Percentiles rank a stretch among this genome's conserved stretches.
Conservation (phyloP, 2,113 vertebrate genomes). For the Cinclus mexicanus region DNA sequence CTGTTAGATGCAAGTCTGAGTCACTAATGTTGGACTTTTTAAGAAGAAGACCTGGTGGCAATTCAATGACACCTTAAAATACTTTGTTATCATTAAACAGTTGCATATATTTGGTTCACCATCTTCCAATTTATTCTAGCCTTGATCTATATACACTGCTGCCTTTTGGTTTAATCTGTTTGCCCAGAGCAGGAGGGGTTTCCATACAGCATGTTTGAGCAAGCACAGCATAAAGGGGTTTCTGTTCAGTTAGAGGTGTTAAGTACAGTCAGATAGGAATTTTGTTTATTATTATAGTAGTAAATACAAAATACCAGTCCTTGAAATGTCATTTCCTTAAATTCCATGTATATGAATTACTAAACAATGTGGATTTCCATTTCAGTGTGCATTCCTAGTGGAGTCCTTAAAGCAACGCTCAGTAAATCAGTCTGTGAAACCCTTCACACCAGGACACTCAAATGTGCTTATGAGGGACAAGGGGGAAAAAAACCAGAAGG, state of each 20-base stretch:
- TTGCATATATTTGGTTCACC: not conserved
- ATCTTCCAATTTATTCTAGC: not conserved
- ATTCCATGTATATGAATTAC: not conserved
- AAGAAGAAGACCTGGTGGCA: not conserved
- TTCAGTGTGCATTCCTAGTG: constrained; percentile 80
- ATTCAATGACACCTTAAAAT: not conserved
- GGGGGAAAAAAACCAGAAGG: constrained; percentile 28
- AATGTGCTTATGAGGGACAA: not conserved
- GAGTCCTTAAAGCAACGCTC: constrained; percentile 74
- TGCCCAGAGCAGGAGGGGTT: not conserved
- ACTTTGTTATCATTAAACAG: not conserved
- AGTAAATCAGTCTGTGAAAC: not conserved
- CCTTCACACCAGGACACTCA: not conserved
- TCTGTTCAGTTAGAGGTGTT: not conserved
- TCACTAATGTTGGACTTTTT: not conserved
- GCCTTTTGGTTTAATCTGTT: not conserved
- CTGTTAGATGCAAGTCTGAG: not conserved
- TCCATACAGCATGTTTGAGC: not conserved
- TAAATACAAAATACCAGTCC: not conserved
- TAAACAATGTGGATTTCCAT: not conserved
- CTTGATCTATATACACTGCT: rapidly evolving
- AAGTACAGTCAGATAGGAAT: not conserved
- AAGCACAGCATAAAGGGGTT: not conserved
- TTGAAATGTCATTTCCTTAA: not conserved
- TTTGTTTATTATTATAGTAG: not conserved